These are phyloP conservation scores for Hypena proboscidalis DNA, from an alignment of 2,888 invertebrate species.

Conservation along the genomic window DNA sequence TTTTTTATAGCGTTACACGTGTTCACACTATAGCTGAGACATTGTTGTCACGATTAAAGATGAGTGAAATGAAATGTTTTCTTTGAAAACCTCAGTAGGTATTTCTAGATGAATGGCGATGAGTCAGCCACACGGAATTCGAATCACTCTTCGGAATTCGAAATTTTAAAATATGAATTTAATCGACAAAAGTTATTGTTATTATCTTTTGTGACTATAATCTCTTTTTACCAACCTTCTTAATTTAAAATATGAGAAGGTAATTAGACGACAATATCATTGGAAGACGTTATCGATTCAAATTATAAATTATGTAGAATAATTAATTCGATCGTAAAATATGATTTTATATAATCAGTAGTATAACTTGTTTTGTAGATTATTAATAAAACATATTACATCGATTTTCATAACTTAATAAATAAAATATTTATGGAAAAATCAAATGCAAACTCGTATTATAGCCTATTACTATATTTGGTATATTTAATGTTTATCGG, in stretches of 20 bases:
- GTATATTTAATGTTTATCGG: constrained; percentile 16
- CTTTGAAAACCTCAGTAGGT: constrained; percentile 25
- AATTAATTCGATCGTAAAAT: constrained; percentile 29
- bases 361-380: constrained; percentile 23
- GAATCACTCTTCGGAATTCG: constrained; percentile 17
- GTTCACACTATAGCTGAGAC: constrained; percentile 45
- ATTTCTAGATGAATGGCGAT: constrained; percentile 29
- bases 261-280: not conserved
- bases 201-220: constrained; percentile 3
- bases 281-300: not conserved
- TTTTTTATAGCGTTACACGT: constrained; percentile 48
- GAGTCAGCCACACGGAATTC: constrained; percentile 20
- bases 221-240: not conserved
- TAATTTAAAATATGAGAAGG: not conserved
- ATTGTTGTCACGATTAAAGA: constrained; percentile 57
- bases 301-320: constrained; percentile 8
- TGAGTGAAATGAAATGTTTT: constrained; percentile 44
- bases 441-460: constrained; percentile 11
- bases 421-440: constrained; percentile 25
- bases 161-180: constrained; percentile 14
- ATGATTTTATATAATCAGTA: constrained; percentile 10
- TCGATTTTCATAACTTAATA: constrained; percentile 38
- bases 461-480: constrained; percentile 8
- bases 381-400: constrained; percentile 36
- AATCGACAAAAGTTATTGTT: not conserved